A percentile compares a stretch with the other conserved stretches of the same genome.
Conservation (phyloP, 2,797 vertebrate species). For the Epinephelus awoara region DNA sequence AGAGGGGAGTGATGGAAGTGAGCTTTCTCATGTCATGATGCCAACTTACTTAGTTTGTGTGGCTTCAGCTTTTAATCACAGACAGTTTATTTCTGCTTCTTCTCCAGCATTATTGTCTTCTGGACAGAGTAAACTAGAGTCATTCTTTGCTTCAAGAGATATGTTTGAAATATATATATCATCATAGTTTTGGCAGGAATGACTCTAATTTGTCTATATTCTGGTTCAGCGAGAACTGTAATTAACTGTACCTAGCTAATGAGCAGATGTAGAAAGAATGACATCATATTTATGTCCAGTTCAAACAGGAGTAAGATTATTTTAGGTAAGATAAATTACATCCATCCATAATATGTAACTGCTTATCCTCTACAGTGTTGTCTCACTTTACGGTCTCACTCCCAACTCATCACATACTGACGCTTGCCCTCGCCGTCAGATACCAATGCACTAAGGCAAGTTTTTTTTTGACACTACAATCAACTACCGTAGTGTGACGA, state of each 20-base stretch:
- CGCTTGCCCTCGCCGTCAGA: too few relatives aligned
- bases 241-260: not conserved
- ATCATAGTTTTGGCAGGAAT: not conserved
- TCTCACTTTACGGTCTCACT: too few relatives aligned
- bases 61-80: conserved; percentile 4
- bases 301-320: not conserved
- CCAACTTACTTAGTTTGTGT: not conserved
- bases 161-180: too few relatives aligned
- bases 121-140: too few relatives aligned
- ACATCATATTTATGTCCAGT: not conserved
- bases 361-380: too few relatives aligned
- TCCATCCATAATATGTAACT: too few relatives aligned
- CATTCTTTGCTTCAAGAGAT: too few relatives aligned
- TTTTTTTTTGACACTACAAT: too few relatives aligned
- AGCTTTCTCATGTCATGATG: conserved; percentile 1
- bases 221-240: not conserved
- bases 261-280: not conserved
- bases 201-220: not conserved
- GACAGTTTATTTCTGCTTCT: not conserved
- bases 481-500: too few relatives aligned
- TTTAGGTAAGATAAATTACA: not conserved
- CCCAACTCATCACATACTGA: too few relatives aligned
- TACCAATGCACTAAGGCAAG: too few relatives aligned
- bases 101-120: not conserved
- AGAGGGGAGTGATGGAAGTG: conserved; percentile 11